Evolutionary conservation across 2,888 invertebrate genomes (phyloP), one percentile per base, ranked within the genome.

Genomic region (Phyllotreta cruciferae): DNA sequence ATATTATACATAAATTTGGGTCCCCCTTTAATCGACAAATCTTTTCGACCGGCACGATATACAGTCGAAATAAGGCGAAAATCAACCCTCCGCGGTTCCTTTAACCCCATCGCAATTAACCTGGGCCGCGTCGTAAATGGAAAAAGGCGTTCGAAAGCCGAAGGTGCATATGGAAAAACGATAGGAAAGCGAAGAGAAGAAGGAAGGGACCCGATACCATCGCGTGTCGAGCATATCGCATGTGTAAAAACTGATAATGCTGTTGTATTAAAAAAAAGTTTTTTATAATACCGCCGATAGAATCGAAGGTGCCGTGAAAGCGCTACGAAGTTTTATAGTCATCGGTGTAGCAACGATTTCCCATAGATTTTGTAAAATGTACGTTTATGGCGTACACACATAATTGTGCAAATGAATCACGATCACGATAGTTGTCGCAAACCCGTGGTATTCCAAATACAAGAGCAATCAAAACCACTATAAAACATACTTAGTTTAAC

Each of bases 171-270:
- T 63, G 60, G 63, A 56, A 63, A 65, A 68, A 66, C 72, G 68
- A 69, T 70, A 64, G 64, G 55, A 69, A 70, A 69, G 67, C 24
- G 2, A 24, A 24, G 24, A 24, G 70, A 69, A 70, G 69, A 68
- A 34, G 10, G 36, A 49, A 49, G 35, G 36, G 36, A 44, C 9
- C 14, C 44, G 71, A 71, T 68, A 66, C 64, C 66, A 66, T 78
- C 74, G 78, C 78, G 77, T 77, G 77, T 73, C 72, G 66, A 70
- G 72, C 75, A 24, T 24, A 71, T 78, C 76, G 78, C 78, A 78
- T 78, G 78, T 78, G 77, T 78, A 78, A 78, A 78, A 69, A 69
- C 69, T 69, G 69, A 68, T 66, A 78, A 78, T 75, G 77, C 77
- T 78, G 78, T n/a, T 78, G 24, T 24, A 24, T 24, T 24, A 24